A percentile compares a stretch with the other conserved stretches of the same genome.
Conservation (phyloP, 2,888 invertebrate species). For the Athrips mouffetella region DNA sequence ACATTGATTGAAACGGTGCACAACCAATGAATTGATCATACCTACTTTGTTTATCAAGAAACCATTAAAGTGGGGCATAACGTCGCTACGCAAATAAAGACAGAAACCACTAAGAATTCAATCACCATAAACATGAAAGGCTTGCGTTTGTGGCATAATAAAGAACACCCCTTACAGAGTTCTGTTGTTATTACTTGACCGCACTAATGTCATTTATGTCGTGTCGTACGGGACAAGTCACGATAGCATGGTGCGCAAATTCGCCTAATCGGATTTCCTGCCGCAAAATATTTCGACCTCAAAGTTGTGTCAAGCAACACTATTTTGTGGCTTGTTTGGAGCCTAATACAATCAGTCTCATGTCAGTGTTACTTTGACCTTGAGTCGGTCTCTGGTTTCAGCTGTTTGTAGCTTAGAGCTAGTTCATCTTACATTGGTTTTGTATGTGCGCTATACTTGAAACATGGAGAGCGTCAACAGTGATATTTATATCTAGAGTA, state of each 20-base stretch:
- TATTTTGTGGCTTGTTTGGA: too few relatives aligned
- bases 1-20: too few relatives aligned
- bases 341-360: too few relatives aligned
- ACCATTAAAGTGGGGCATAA: background rate
- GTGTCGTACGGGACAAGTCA: background rate
- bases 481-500: too few relatives aligned
- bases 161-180: background rate
- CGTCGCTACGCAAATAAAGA: background rate
- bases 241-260: background rate
- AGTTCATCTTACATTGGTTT: too few relatives aligned
- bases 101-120: constrained; percentile 1
- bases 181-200: constrained; percentile 5
- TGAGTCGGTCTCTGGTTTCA: too few relatives aligned
- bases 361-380: too few relatives aligned
- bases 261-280: background rate
- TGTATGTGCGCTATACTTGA: too few relatives aligned
- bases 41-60: background rate
- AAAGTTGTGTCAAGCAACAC: too few relatives aligned
- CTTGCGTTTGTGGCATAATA: constrained; percentile 7
- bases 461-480: too few relatives aligned
- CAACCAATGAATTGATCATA: too few relatives aligned
- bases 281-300: constrained; percentile 1
- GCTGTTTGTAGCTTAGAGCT: too few relatives aligned
- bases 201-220: constrained; percentile 3
- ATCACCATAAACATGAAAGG: constrained; percentile 8